Base-by-base conservation (phyloP, 2,888 invertebrate genomes). In the Graphium colonna region DNA sequence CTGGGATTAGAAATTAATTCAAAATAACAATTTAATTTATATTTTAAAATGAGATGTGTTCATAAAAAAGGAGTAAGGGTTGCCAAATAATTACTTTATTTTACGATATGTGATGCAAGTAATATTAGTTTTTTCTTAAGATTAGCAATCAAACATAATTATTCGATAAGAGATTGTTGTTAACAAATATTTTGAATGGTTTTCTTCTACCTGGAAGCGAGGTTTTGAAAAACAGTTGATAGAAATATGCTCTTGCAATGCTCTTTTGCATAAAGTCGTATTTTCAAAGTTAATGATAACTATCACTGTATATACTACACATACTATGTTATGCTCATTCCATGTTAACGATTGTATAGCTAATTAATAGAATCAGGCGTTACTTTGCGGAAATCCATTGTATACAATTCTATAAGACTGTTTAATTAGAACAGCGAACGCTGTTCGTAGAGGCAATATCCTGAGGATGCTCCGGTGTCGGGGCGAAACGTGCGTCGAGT, bases 191-290 rank as follows among this genome's bases (percentile, higher is more conserved):
- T 26, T 26, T 26, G 4, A 3, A 26, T 7, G 26, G 26, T 26
- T 26, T 26, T 26, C 7, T 7, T 7, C 3, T 26, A 26, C 26
- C 7, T 12, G 13, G 18, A 42, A 18, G 41, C n/a, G 18, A 26
- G 8, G 21, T 17, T 44, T 44, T 31, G n/a, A 44, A 42, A 44
- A 31, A n/a, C 16, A 28, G 15, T 44, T 44, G 28, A 10, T n/a
- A 10, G 44, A 44, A 44, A 26, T 26, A 5, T 26, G n/a, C n/a
- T n/a, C n/a, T n/a, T n/a, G n/a, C 26, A 26, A 26, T 26, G 3
- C 7, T 26, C 4, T 26, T 26, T 26, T 26, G 26, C 26, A 26
- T 26, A 26, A 3, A 26, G 26, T 26, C 26, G 26, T 26, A 26
- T 26, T 7, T 26, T 3, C 3, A 26, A 13, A 16, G 28, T 43